Percentiles rank a stretch among this genome's conserved stretches.
These are phyloP conservation scores for Oreotrochilus melanogaster DNA, from an alignment of 2,113 vertebrate species.

Conservation along the genomic window DNA sequence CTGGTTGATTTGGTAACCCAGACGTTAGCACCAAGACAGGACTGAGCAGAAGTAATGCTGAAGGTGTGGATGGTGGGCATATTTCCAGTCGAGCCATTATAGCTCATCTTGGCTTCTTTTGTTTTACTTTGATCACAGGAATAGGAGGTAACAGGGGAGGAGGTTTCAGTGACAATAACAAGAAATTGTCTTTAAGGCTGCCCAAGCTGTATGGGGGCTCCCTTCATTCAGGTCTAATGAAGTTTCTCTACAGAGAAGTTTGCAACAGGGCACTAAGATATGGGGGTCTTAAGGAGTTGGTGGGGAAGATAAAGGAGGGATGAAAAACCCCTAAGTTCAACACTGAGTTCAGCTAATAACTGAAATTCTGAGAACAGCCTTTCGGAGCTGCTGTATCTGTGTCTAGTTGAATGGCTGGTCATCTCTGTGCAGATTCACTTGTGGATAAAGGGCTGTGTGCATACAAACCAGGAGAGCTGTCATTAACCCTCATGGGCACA, in stretches of 20 bases:
- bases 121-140: not conserved
- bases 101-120: not conserved
- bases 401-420: not conserved
- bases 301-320: not conserved
- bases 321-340: not conserved
- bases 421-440: not conserved
- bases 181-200: not conserved
- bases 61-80: not conserved
- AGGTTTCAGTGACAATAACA: not conserved
- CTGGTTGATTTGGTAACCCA: not conserved
- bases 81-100: not conserved
- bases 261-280: not conserved
- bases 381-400: not conserved
- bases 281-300: not conserved
- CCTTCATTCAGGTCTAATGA: not conserved
- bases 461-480: not conserved
- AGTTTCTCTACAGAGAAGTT: not conserved
- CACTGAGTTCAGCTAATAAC: not conserved
- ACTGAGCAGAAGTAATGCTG: not conserved
- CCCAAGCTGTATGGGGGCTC: rapidly evolving
- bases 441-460: not conserved
- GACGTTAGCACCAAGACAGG: not conserved
- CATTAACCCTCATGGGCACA: rapidly evolving
- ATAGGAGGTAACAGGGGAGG: not conserved
- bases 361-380: not conserved